These are phyloP conservation scores for Etheostoma perlongum DNA, from an alignment of 2,797 vertebrate genomes.

Conservation along the genomic window DNA sequence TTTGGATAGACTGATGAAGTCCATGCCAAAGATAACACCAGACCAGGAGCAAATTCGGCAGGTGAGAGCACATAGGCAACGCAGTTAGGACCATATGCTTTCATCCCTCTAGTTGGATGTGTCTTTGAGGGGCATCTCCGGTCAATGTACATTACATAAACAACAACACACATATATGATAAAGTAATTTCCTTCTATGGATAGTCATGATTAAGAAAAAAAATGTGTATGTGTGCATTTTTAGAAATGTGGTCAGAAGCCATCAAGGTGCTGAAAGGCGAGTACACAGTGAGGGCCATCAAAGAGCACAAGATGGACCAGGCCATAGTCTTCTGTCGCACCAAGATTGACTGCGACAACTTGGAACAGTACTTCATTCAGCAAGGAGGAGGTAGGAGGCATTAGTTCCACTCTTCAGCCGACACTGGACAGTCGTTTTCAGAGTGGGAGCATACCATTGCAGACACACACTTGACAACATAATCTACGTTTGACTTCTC, in stretches of 20 bases:
- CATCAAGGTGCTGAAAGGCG: constrained; percentile 97
- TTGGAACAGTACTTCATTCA: constrained; percentile 96
- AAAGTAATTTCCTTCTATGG: background rate
- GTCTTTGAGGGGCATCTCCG: background rate
- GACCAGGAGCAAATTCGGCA: constrained; percentile 90
- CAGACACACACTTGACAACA: background rate
- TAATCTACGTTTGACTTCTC: background rate
- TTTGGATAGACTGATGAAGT: constrained; percentile 94
- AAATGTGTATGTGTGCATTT: constrained; percentile 2
- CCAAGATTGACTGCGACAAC: constrained; percentile 99
- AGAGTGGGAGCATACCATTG: background rate
- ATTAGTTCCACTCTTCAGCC: background rate
- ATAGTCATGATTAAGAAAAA: background rate
- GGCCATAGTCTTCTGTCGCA: constrained; percentile 98
- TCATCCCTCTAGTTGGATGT: background rate
- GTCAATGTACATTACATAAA: background rate
- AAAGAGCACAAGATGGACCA: constrained; percentile 99
- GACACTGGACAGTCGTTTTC: background rate
- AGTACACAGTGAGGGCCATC: constrained; percentile 93
- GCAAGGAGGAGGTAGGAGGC: constrained; percentile 92
- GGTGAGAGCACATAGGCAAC: constrained; percentile 76
- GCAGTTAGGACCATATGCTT: background rate
- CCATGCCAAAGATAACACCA: constrained; percentile 95
- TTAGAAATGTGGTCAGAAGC: constrained; percentile 99
- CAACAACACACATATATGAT: background rate